Percentiles rank a stretch among this genome's conserved stretches.
These are phyloP conservation scores for Steinernema khuongi DNA, from an alignment of 1,140 invertebrate genomes.

Conservation along the genomic window DNA sequence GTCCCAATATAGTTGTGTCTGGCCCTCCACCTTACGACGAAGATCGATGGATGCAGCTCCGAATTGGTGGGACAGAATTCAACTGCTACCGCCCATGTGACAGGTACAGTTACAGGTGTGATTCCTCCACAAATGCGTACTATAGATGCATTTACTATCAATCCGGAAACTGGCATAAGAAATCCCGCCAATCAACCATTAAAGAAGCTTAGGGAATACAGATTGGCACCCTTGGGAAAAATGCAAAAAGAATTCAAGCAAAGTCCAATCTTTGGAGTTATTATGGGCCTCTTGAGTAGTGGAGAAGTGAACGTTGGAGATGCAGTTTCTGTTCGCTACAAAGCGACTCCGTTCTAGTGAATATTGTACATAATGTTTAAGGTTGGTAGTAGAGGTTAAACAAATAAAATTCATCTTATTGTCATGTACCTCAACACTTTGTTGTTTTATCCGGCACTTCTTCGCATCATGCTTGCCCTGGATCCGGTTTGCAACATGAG, in stretches of 20 bases:
- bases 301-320: too few species aligned
- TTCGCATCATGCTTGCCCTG: too few species aligned
- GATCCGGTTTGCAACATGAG: too few species aligned
- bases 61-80: constrained; percentile 43
- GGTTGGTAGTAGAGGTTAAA: too few species aligned
- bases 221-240: constrained; percentile 34
- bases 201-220: constrained; percentile 51
- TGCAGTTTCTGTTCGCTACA: too few species aligned
- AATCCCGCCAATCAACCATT: constrained; percentile 53
- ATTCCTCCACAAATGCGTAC: constrained; percentile 20
- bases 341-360: too few species aligned
- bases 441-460: too few species aligned
- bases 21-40: constrained; percentile 54
- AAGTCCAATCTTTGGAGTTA: constrained; percentile 36
- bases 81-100: constrained; percentile 48
- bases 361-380: too few species aligned
- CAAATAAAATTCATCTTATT: too few species aligned
- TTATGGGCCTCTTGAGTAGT: too few species aligned
- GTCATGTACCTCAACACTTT: too few species aligned
- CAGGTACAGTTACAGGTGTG: constrained; percentile 33
- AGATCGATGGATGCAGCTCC: constrained; percentile 46
- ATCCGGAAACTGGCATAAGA: constrained; percentile 52
- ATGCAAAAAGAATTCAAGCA: constrained; percentile 30
- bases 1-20: constrained; percentile 57
- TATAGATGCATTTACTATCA: constrained; percentile 52